Percentiles rank a stretch among this genome's conserved stretches.
Evolutionary conservation across 2,797 vertebrate genomes (phyloP).

Genomic region (Carapus acus): DNA sequence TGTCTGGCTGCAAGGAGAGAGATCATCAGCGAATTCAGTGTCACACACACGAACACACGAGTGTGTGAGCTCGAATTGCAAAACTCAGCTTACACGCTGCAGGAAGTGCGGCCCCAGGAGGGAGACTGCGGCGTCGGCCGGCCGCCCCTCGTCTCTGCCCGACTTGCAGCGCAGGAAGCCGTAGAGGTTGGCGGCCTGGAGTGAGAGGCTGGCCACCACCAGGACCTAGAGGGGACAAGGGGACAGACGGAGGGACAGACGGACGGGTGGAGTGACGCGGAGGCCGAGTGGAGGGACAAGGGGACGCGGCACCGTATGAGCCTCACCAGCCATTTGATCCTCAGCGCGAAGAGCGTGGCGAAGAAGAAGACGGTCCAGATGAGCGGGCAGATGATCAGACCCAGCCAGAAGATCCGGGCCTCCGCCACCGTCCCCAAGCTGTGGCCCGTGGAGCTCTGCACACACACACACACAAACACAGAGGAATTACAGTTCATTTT

Average conservation of each 20-base stretch:
- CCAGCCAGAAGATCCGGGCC: conserved; percentile 82
- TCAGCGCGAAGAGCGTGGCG: conserved; percentile 80
- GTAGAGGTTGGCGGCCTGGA: conserved; percentile 81
- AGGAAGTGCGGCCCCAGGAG: conserved; percentile 68
- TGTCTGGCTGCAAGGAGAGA: conserved; percentile 53
- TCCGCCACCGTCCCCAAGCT: conserved; percentile 73
- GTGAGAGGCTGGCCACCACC: conserved; percentile 76
- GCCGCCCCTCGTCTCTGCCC: conserved; percentile 63
- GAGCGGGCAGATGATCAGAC: conserved; percentile 80
- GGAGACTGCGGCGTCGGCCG: conserved; percentile 58
- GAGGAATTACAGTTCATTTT: neutral
- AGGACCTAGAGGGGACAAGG: conserved; percentile 71
- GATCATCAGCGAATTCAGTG: conserved; percentile 5
- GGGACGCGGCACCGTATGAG: too few species aligned
- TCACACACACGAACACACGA: neutral
- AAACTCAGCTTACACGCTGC: conserved; percentile 65
- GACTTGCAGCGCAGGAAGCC: conserved; percentile 82
- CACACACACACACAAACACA: conserved; percentile 4
- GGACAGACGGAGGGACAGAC: too few species aligned
- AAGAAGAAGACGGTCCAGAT: conserved; percentile 85
- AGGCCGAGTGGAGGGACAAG: too few species aligned
- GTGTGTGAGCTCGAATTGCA: neutral
- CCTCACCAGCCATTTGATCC: conserved; percentile 85
- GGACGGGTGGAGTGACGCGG: neutral
- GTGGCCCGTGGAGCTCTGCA: conserved; percentile 23